Evolutionary conservation across 2,888 invertebrate genomes (phyloP).

Genomic region (Eumacrocentrus americanus): DNA sequence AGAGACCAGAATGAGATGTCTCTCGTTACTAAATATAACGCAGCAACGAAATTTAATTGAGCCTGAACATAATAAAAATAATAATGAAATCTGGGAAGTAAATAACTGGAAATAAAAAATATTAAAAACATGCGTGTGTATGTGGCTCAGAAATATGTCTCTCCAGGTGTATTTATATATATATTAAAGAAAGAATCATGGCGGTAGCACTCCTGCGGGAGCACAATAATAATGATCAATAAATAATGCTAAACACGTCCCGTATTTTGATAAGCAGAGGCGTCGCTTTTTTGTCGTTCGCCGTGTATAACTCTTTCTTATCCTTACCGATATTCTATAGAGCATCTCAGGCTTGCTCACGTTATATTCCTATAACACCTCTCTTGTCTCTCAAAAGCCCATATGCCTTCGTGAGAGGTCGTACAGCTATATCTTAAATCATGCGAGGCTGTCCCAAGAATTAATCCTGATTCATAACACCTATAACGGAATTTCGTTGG

Average conservation of each 20-base stretch:
- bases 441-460: conserved; percentile 47
- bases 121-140: background rate
- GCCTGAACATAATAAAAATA: background rate
- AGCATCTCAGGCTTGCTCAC: background rate
- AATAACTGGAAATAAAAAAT: background rate
- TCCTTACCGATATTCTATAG: conserved; percentile 29
- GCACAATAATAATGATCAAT: conserved; percentile 45
- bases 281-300: conserved; percentile 35
- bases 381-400: background rate
- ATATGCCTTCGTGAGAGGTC: too few relatives aligned
- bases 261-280: conserved; percentile 51
- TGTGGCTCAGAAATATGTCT: background rate
- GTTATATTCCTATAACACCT: conserved; percentile 1
- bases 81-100: too few relatives aligned
- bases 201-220: conserved; percentile 12
- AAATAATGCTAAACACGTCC: conserved; percentile 49
- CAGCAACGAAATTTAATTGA: background rate
- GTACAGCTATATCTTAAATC: conserved; percentile 49
- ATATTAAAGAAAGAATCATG: background rate
- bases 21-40: background rate
- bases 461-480: conserved; percentile 53
- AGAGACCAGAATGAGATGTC: background rate
- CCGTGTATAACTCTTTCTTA: conserved; percentile 35
- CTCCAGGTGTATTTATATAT: background rate
- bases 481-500: conserved; percentile 6